Evolutionary conservation across 1,140 invertebrate species (phyloP).

Genomic region (Sitophilus oryzae): DNA sequence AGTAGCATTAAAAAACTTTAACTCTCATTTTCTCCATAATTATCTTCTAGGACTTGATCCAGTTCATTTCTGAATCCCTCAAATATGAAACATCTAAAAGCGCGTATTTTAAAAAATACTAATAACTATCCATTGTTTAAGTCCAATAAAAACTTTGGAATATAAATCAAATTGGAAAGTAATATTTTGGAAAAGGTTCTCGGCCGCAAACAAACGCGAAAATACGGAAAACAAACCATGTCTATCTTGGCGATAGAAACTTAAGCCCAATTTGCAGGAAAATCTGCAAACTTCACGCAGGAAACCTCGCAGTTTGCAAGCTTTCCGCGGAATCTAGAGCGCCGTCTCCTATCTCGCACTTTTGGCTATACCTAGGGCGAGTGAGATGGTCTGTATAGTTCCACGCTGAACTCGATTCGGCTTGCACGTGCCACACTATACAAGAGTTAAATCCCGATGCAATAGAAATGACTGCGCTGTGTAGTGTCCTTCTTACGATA

Average conservation of each 20-base stretch:
- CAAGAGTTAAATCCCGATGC: slow-evolving; percentile 9
- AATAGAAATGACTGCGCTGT: slow-evolving; percentile 17
- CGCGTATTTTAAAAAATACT: too few relatives aligned
- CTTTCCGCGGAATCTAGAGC: slow-evolving; percentile 11
- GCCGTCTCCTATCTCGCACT: slow-evolving; percentile 20
- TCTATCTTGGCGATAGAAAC: background rate
- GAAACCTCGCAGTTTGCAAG: slow-evolving; percentile 16
- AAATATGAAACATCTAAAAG: too few relatives aligned
- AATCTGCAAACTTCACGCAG: slow-evolving; percentile 19
- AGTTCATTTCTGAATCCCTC: too few relatives aligned
- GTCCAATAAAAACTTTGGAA: too few relatives aligned
- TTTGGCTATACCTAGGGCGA: slow-evolving; percentile 19
- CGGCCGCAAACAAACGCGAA: too few relatives aligned
- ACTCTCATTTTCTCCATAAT: too few relatives aligned
- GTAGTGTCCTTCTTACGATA: slow-evolving; percentile 12
- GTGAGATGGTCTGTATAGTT: slow-evolving; percentile 23
- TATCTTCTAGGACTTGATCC: too few relatives aligned
- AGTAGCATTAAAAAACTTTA: too few relatives aligned
- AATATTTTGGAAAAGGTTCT: too few relatives aligned
- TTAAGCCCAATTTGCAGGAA: slow-evolving; percentile 10
- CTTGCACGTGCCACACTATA: slow-evolving; percentile 14
- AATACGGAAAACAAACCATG: background rate
- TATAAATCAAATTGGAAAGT: too few relatives aligned
- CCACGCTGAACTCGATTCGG: slow-evolving; percentile 2
- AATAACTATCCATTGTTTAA: too few relatives aligned